Conservation (phyloP, 2,888 invertebrate species). For the Thymelicus sylvestris region DNA sequence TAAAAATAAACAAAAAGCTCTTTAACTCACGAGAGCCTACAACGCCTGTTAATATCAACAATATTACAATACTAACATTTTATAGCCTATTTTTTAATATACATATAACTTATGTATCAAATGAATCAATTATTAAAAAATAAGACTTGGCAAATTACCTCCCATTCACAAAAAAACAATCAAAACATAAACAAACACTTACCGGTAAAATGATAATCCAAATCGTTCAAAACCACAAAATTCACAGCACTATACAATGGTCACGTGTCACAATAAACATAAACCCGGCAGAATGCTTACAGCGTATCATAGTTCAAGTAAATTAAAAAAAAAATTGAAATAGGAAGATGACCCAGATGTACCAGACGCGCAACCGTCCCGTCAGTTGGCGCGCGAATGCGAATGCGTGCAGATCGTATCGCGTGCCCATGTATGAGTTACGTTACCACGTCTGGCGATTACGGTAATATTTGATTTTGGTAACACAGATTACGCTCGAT, state of each 20-base stretch:
- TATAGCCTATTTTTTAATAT: no score
- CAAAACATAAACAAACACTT: slow-evolving; percentile 40
- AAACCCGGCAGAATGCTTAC: slow-evolving; percentile 13
- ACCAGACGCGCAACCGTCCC: slow-evolving; percentile 62
- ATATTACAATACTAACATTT: no score
- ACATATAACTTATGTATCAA: no score
- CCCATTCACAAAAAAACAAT: slow-evolving; percentile 18
- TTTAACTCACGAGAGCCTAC: no score
- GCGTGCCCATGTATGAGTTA: slow-evolving; percentile 58
- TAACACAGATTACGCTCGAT: slow-evolving; percentile 43
- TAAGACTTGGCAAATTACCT: slow-evolving; percentile 1
- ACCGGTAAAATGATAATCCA: slow-evolving; percentile 46
- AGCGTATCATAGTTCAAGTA: slow-evolving; percentile 13
- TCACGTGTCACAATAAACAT: slow-evolving; percentile 29
- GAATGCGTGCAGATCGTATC: slow-evolving; percentile 51
- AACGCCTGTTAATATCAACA: no score
- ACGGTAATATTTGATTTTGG: slow-evolving; percentile 65
- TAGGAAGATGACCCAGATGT: slow-evolving; percentile 49
- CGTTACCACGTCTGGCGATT: slow-evolving; percentile 51
- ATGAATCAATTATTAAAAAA: no score
- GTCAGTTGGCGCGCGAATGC: slow-evolving; percentile 66
- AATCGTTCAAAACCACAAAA: slow-evolving; percentile 44
- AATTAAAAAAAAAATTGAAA: slow-evolving; percentile 46
- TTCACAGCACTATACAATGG: slow-evolving; percentile 39
- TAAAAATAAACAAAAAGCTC: no score